A percentile compares a stretch with the other conserved stretches of the same genome.
phyloP scores from a whole-genome alignment of 2,888 invertebrate species.

The Pyrochroa serraticornis region DNA sequence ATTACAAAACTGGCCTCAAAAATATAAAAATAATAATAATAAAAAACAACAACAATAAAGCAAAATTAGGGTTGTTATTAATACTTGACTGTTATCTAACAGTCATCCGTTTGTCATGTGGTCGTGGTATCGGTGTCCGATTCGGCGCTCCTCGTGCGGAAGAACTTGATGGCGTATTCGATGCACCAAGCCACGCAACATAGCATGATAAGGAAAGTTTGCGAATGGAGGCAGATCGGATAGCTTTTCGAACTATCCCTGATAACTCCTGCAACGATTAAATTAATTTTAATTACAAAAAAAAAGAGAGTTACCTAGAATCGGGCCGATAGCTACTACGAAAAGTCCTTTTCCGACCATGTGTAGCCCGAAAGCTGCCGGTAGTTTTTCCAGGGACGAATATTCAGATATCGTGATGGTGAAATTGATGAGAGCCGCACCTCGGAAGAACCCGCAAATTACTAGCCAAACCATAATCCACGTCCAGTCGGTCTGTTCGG shows the following conservation, averaged over 20 bases:
- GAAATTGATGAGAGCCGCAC: conserved; percentile 78
- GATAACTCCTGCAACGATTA: conserved; percentile 66
- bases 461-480: conserved; percentile 73
- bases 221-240: conserved; percentile 73
- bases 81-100: conserved; percentile 3
- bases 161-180: conserved; percentile 61
- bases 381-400: conserved; percentile 71
- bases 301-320: conserved; percentile 64
- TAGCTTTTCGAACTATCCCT: conserved; percentile 73
- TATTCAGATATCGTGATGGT: conserved; percentile 80
- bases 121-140: conserved; percentile 51
- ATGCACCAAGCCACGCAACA: conserved; percentile 74
- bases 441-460: conserved; percentile 79
- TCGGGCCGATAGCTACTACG: conserved; percentile 71
- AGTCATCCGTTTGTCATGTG: conserved; percentile 45
- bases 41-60: conserved; percentile 2
- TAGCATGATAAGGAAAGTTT: conserved; percentile 71
- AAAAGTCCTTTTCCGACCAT: conserved; percentile 78
- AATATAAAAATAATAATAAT: conserved; percentile 10
- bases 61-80: not conserved
- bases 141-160: conserved; percentile 50
- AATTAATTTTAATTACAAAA: conserved; percentile 4
- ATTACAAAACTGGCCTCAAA: not conserved
- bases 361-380: conserved; percentile 78
- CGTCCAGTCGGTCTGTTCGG: conserved; percentile 74